A percentile compares a stretch with the other conserved stretches of the same genome.
Conservation (phyloP, 1,140 invertebrate genomes). For the Ceratina australensis region DNA sequence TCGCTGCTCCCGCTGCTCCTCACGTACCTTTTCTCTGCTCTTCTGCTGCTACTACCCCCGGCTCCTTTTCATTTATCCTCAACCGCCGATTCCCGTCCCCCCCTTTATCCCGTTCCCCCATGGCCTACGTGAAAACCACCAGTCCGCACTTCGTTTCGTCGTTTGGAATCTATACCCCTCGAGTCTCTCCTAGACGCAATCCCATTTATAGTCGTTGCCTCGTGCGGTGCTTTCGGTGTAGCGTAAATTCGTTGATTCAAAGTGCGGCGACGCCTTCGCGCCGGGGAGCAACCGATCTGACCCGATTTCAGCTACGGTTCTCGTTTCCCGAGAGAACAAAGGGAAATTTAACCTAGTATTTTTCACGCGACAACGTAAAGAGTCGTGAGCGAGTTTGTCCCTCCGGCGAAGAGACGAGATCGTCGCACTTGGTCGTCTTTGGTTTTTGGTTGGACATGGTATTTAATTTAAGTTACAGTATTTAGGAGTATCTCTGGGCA, state of each 20-base stretch:
- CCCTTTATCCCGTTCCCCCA: no score
- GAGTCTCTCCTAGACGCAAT: constrained; percentile 33
- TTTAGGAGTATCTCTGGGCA: constrained; percentile 76
- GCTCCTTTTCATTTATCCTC: background rate
- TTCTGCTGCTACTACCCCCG: background rate
- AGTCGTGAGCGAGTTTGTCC: background rate
- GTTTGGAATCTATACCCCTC: background rate
- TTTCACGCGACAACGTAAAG: background rate
- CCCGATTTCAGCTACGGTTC: background rate
- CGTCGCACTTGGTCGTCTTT: constrained; percentile 45
- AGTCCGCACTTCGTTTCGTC: constrained; percentile 1
- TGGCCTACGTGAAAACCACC: constrained; percentile 2
- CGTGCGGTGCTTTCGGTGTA: constrained; percentile 77
- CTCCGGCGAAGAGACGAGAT: background rate
- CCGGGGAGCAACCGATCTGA: background rate
- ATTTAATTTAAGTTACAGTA: constrained; percentile 70
- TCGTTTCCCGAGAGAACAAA: no score
- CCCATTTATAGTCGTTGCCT: constrained; percentile 63
- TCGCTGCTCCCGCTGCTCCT: constrained; percentile 37
- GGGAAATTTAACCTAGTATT: no score
- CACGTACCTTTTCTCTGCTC: constrained; percentile 17
- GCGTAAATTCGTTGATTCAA: constrained; percentile 65
- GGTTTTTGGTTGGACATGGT: constrained; percentile 74
- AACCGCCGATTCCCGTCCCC: background rate
- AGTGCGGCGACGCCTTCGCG: constrained; percentile 31